Conservation (phyloP, 2,888 invertebrate species). For the Smittia aterrima region DNA sequence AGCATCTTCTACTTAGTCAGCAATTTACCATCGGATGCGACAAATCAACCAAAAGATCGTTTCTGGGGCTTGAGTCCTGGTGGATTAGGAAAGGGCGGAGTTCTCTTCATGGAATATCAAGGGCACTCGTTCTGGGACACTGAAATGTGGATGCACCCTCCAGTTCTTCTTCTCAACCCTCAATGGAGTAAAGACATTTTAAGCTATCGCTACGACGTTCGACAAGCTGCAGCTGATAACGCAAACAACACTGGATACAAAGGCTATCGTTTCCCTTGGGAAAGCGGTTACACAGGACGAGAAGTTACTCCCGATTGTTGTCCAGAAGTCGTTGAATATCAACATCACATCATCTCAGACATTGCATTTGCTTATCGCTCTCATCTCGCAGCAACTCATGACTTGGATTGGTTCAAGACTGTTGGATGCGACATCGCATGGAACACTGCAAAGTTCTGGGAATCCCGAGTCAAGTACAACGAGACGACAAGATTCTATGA, state of each 20-base stretch:
- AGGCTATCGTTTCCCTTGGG: conserved; percentile 62
- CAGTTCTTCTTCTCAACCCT: conserved; percentile 57
- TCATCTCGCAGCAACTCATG: conserved; percentile 47
- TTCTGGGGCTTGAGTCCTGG: conserved; percentile 62
- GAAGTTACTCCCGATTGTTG: conserved; percentile 61
- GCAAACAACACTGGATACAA: conserved; percentile 57
- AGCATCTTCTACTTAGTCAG: conserved; percentile 61
- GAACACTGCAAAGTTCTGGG: conserved; percentile 61
- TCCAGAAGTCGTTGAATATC: conserved; percentile 57
- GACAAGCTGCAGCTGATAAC: conserved; percentile 56
- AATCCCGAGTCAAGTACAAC: conserved; percentile 58
- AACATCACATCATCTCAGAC: conserved; percentile 61
- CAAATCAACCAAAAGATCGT: conserved; percentile 54
- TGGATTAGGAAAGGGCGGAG: conserved; percentile 57
- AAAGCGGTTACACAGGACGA: conserved; percentile 61
- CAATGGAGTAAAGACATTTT: conserved; percentile 56
- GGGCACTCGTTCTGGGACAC: conserved; percentile 67
- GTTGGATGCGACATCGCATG: conserved; percentile 60
- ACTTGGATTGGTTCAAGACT: conserved; percentile 51
- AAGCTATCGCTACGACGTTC: conserved; percentile 57
- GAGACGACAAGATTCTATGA: conserved; percentile 56
- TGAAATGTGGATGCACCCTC: conserved; percentile 64
- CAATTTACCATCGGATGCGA: conserved; percentile 57
- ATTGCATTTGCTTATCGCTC: conserved; percentile 57
- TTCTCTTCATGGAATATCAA: conserved; percentile 52